Evolutionary conservation across 2,113 vertebrate species (phyloP).

Genomic region (Gavialis gangeticus): DNA sequence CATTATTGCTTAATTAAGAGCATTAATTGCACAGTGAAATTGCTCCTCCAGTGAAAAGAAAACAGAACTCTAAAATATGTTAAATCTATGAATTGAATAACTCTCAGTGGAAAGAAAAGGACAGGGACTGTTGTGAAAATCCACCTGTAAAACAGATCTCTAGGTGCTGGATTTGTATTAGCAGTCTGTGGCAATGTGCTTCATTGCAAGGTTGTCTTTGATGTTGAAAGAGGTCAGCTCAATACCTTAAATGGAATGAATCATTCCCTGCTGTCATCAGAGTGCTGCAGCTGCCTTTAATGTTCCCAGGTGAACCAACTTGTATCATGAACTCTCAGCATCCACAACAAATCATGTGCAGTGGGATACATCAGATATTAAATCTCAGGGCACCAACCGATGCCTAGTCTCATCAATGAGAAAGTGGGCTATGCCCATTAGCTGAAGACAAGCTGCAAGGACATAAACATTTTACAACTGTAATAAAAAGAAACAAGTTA

Average conservation of each 20-base stretch:
- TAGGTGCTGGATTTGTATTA: background rate
- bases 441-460: background rate
- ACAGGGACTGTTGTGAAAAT: constrained; percentile 6
- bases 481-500: background rate
- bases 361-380: background rate
- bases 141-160: background rate
- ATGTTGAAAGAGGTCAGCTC: background rate
- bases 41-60: constrained; percentile 30
- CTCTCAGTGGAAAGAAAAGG: constrained; percentile 27
- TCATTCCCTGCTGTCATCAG: background rate
- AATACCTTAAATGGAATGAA: constrained; percentile 21
- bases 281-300: constrained; percentile 6
- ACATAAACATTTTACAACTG: background rate
- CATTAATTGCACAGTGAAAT: constrained; percentile 50
- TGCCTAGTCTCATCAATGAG: background rate
- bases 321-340: constrained; percentile 7
- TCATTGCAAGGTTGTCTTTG: background rate
- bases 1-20: constrained; percentile 70
- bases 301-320: constrained; percentile 15
- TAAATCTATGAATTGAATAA: constrained; percentile 41
- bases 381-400: background rate
- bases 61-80: constrained; percentile 46
- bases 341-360: constrained; percentile 23
- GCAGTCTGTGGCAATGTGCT: background rate
- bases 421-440: background rate